Conservation (phyloP, 2,113 vertebrate species). For the Sitta europaea region DNA sequence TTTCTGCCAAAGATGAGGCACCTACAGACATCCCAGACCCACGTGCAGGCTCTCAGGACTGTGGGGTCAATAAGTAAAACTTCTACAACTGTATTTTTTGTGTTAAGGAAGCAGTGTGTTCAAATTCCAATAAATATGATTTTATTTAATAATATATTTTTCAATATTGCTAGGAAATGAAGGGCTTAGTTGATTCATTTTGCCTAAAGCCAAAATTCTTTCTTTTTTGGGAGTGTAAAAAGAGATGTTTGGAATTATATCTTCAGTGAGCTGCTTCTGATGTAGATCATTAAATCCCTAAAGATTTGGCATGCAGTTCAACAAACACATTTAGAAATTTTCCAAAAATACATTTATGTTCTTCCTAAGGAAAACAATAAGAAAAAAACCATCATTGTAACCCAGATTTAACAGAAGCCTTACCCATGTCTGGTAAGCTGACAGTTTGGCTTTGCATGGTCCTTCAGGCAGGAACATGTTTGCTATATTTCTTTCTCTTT, state of each 20-base stretch:
- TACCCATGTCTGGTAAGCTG: not conserved
- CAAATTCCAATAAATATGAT: not conserved
- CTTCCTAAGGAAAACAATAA: not conserved
- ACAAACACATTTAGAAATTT: not conserved
- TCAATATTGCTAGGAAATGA: not conserved
- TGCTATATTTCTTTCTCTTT: not conserved
- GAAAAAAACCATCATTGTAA: not conserved
- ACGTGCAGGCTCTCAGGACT: not conserved
- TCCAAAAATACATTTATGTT: not conserved
- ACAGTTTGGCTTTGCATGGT: not conserved
- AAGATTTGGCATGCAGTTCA: not conserved
- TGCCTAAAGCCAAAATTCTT: not conserved
- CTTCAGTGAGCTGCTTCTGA: not conserved
- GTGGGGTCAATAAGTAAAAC: not conserved
- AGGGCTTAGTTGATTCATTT: slow-evolving; percentile 9
- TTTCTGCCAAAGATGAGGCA: not conserved
- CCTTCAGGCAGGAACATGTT: not conserved
- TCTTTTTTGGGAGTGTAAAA: not conserved
- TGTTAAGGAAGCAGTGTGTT: not conserved
- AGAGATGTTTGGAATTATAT: not conserved
- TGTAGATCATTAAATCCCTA: not conserved
- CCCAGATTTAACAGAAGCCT: not conserved
- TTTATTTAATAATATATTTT: not conserved
- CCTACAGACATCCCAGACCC: not conserved
- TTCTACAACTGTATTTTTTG: not conserved